Conservation (phyloP, 2,113 vertebrate species). For the Phalacrocorax aristotelis region DNA sequence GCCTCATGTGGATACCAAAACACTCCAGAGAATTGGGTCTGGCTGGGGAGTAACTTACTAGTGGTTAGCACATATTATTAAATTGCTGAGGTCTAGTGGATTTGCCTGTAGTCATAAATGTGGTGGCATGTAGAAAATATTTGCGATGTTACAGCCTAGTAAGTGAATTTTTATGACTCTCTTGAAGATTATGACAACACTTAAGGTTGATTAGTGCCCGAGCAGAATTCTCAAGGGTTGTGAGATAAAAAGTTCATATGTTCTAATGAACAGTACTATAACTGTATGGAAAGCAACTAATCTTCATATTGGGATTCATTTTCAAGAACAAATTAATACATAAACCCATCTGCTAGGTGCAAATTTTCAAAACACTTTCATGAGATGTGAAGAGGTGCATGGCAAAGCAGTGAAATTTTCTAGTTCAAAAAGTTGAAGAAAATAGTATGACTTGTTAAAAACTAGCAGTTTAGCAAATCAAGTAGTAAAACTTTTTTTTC, state of each 20-base stretch:
- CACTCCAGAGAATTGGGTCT: not conserved
- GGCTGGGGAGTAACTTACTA: not conserved
- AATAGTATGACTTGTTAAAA: not conserved
- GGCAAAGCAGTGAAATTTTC: not conserved
- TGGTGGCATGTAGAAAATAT: not conserved
- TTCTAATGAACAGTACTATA: not conserved
- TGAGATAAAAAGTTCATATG: not conserved
- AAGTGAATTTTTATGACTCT: not conserved
- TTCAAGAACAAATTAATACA: not conserved
- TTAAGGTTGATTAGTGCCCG: not conserved
- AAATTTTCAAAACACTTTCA: not conserved
- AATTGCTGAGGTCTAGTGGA: not conserved
- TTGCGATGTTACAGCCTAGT: not conserved
- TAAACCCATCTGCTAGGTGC: not conserved
- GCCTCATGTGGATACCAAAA: not conserved
- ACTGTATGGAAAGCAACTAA: not conserved
- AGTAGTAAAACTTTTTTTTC: not conserved
- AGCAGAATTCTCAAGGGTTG: not conserved
- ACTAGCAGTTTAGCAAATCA: not conserved
- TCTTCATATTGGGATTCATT: not conserved
- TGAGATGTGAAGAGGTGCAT: fast-evolving
- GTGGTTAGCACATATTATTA: not conserved
- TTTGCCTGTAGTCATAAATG: not conserved
- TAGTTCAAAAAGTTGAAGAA: not conserved
- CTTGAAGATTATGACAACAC: not conserved